Evolutionary conservation across 92 coral and sea anemone genomes (phyloP), one percentile per base, ranked within the genome.

Genomic region (Actinostola sp.): DNA sequence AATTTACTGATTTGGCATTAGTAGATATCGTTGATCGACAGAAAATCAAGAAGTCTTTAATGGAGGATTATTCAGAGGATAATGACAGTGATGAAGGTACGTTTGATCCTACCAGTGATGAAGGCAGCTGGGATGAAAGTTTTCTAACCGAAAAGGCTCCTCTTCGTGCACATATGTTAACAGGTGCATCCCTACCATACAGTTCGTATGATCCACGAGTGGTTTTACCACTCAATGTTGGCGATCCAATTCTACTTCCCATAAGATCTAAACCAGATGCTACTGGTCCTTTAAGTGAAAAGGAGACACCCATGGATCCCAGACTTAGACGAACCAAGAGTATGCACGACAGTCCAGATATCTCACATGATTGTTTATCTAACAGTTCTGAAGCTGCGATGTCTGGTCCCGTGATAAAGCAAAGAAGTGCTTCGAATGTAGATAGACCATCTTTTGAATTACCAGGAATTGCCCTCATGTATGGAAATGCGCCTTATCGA

Each of bases 201-300:
- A 91, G 97, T 59, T 80, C 90, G 2, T 86, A 77, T 49, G 99
- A 95, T 39, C 94, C 97, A 1, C 89, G 95, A 17, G 75, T 95
- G 16, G 92, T 91, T 17, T 73, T 89, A 29, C 92, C 90, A 24
- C 68, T 55, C 75, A 54, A 59, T 62, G 84, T 79, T 12, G 76
- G 74, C 17, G 79, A 67, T 45, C 71, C 65, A 31, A 85, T 85
- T 39, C 73, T 87, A 23, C 77, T 84, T 33, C 97, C 97, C 20
- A 64, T 49, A 14, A 34, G 53, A 71, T 26, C 29, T 9, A 28
- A 32, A 12, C 69, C 73, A 38, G 33, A 53, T 53, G 19, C 29
- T 20, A 9, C 28, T 9, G 25, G 3, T 53, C 20, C 24, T 16
- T 31, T 57, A 0, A 42, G 57, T 24, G 14, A 57, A 57, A 57